These are phyloP conservation scores for Sceloporus undulatus DNA, from an alignment of 2,113 vertebrate species.

Conservation along the genomic window DNA sequence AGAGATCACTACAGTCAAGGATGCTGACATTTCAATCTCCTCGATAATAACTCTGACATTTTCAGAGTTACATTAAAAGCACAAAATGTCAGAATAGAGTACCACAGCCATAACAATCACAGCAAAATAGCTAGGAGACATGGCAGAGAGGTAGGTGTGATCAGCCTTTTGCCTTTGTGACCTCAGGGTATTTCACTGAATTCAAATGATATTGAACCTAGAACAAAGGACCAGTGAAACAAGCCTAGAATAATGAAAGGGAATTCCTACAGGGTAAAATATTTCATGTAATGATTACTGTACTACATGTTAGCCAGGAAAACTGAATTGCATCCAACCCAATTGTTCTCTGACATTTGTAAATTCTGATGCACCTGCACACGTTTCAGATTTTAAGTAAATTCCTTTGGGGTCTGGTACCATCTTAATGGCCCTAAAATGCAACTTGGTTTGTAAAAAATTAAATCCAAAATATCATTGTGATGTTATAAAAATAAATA, in stretches of 20 bases:
- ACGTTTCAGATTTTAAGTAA: slow-evolving; percentile 52
- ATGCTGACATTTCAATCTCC: slow-evolving; percentile 59
- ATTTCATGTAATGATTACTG: slow-evolving; percentile 3
- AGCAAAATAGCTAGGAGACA: slow-evolving; percentile 31
- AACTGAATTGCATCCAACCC: slow-evolving; percentile 33
- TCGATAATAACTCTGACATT: slow-evolving; percentile 65
- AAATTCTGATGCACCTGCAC: slow-evolving; percentile 19
- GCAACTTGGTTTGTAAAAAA: slow-evolving; percentile 38
- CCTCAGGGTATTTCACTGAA: slow-evolving; percentile 18
- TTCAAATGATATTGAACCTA: neutral
- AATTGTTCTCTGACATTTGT: slow-evolving; percentile 1
- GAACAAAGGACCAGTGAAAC: slow-evolving; percentile 11
- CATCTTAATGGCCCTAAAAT: slow-evolving; percentile 43
- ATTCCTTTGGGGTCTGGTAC: neutral
- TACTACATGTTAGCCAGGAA: neutral
- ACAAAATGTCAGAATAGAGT: slow-evolving; percentile 60
- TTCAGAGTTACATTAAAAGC: slow-evolving; percentile 65
- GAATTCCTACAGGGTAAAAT: slow-evolving; percentile 7
- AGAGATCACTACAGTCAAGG: slow-evolving; percentile 55
- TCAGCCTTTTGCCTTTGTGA: slow-evolving; percentile 25
- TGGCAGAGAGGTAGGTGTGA: neutral
- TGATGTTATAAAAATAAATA: neutral
- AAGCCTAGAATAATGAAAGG: neutral
- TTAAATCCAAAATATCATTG: slow-evolving; percentile 6
- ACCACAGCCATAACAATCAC: slow-evolving; percentile 39